phyloP scores from a whole-genome alignment of 2,888 invertebrate genomes.

The Diloba caeruleocephala region DNA sequence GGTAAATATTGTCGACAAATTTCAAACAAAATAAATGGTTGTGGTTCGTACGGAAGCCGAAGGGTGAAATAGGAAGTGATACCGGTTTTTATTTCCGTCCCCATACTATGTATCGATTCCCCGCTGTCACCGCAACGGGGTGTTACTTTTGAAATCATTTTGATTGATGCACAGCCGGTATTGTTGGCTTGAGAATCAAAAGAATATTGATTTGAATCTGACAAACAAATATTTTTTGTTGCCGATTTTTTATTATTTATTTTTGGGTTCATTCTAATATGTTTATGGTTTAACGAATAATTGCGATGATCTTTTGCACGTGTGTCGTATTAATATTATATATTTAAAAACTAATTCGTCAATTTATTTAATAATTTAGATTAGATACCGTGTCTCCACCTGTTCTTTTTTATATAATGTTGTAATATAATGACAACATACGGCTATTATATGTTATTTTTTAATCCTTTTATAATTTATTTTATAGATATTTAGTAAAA shows the following conservation, averaged over 20 bases:
- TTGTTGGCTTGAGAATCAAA: slow-evolving; percentile 64
- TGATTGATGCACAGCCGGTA: slow-evolving; percentile 78
- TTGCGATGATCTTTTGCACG: slow-evolving; percentile 14
- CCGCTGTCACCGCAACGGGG: slow-evolving; percentile 77
- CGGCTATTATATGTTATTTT: neutral
- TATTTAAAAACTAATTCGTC: slow-evolving; percentile 2
- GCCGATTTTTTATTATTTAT: slow-evolving; percentile 38
- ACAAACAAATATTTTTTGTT: slow-evolving; percentile 53
- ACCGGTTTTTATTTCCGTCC: slow-evolving; percentile 82
- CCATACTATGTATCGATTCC: slow-evolving; percentile 76
- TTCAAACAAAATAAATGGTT: slow-evolving; percentile 49
- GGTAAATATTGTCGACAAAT: slow-evolving; percentile 43
- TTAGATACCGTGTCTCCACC: neutral
- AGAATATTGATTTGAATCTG: slow-evolving; percentile 62
- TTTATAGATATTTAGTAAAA: too few relatives aligned
- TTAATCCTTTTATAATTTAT: too few relatives aligned
- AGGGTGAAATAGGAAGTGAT: slow-evolving; percentile 81
- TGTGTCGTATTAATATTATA: slow-evolving; percentile 1
- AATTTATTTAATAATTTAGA: neutral
- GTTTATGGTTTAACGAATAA: slow-evolving; percentile 35
- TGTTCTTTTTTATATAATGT: neutral
- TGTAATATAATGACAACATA: neutral
- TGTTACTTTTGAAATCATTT: slow-evolving; percentile 71
- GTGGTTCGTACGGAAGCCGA: slow-evolving; percentile 65
- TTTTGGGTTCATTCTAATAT: slow-evolving; percentile 43